Evolutionary conservation across 2,888 invertebrate genomes (phyloP), one percentile per base, ranked within the genome.

Genomic region (Drosophila dives): DNA sequence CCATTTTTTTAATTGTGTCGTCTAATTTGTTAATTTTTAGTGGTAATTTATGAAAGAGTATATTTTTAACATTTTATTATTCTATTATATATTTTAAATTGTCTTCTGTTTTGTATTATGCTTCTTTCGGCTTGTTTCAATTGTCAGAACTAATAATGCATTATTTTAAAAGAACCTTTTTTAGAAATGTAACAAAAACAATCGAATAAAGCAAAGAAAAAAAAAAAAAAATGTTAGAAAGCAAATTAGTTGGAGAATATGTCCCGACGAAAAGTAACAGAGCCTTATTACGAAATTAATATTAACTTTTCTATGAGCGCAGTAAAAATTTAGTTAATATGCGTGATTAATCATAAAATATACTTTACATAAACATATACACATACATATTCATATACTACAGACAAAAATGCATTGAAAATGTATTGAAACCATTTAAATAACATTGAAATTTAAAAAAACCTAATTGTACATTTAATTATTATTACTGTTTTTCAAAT

Each of bases 251-350:
- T 72, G 58, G 68, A 70, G 70, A 73, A 69, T 69, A 55, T 77
- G 69, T 62, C 80, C 79, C 72, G 72, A 78, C 64, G 77, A 77
- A 82, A 78, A 70, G 69, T 71, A 87, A 83, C 64, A 70, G 83
- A 90, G 85, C 85, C 85, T 85, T 85, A 90, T 86, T 90, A 85
- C 83, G 75, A 86, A 86, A 83, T 72, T 90, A 86, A 88, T 63
- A 80, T 70, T 64, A 83, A 86, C 75, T 85, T 85, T 85, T 90
- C 83, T 83, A 88, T 84, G 76, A 86, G 73, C 73, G 74, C 74
- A 75, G 74, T 85, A 75, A 81, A 78, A 65, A 76, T 73, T 89
- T 88, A 87, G 90, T 88, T 87, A 89, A 83, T 86, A 76, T 63
- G 66, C 71, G 77, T 70, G 67, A 72, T 72, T 68, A 78, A 68